Evolutionary conservation across 2,888 invertebrate genomes (phyloP).

Genomic region (Mesorhabditis spiculigera): DNA sequence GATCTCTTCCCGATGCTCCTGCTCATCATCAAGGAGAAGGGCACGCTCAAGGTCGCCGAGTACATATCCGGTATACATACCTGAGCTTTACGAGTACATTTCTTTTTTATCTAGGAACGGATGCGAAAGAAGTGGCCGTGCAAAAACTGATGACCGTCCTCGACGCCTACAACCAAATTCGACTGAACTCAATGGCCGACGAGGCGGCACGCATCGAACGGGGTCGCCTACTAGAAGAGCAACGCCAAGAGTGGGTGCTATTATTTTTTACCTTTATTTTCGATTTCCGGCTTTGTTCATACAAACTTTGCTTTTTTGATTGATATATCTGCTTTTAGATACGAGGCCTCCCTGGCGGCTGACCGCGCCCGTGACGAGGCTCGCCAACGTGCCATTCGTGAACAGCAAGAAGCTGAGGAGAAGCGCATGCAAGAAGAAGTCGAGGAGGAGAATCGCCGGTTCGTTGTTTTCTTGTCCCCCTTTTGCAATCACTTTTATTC

Average conservation of each 20-base stretch:
- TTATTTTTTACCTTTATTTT: background rate
- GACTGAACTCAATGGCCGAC: slow-evolving; percentile 26
- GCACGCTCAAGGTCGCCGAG: slow-evolving; percentile 20
- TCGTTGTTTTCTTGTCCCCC: background rate
- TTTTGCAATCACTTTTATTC: background rate
- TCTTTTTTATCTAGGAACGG: slow-evolving; percentile 21
- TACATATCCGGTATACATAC: slow-evolving; percentile 27
- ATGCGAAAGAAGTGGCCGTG: slow-evolving; percentile 28
- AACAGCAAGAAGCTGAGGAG: slow-evolving; percentile 28
- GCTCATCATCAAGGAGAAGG: slow-evolving; percentile 37
- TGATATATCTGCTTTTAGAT: slow-evolving; percentile 13
- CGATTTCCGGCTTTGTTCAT: too few species aligned
- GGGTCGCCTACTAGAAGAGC: slow-evolving; percentile 43
- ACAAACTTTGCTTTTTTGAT: too few species aligned
- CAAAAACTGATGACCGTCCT: slow-evolving; percentile 41
- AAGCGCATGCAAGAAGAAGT: slow-evolving; percentile 19
- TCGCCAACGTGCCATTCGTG: slow-evolving; percentile 29
- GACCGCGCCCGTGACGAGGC: slow-evolving; percentile 45
- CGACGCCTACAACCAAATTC: slow-evolving; percentile 36
- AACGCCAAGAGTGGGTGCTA: slow-evolving; percentile 40
- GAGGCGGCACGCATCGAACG: slow-evolving; percentile 42
- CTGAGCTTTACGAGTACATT: background rate
- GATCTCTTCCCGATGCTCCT: slow-evolving; percentile 45
- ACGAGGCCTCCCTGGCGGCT: slow-evolving; percentile 38
- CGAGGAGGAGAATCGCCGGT: slow-evolving; percentile 17